Conservation (phyloP, 1,140 invertebrate species). For the Drosophila subobscura region DNA sequence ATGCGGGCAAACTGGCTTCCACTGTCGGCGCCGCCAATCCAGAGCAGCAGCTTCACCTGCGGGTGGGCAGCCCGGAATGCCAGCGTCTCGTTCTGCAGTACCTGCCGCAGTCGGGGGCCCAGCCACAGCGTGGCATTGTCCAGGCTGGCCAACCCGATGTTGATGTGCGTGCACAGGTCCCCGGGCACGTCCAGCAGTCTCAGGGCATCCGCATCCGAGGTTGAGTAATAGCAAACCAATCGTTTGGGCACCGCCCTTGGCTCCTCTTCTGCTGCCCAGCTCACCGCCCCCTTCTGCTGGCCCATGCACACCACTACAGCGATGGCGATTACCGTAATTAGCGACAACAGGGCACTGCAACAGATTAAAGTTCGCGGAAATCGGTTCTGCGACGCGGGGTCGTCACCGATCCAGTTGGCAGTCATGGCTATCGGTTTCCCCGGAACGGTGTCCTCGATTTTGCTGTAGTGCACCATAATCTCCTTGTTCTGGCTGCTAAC, state of each 20-base stretch:
- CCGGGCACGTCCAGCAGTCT: constrained; percentile 86
- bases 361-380: too few species aligned
- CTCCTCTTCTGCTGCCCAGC: too few species aligned
- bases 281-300: too few species aligned
- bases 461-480: too few species aligned
- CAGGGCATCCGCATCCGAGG: constrained; percentile 81
- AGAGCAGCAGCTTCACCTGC: constrained; percentile 90
- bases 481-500: too few species aligned
- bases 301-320: too few species aligned
- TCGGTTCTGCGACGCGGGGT: too few species aligned
- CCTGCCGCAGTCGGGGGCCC: constrained; percentile 76
- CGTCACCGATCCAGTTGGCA: too few species aligned
- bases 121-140: constrained; percentile 86
- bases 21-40: constrained; percentile 87
- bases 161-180: constrained; percentile 92
- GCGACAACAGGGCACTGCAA: too few species aligned
- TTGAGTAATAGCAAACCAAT: constrained; percentile 88
- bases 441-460: too few species aligned
- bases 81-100: constrained; percentile 85
- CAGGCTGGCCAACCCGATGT: constrained; percentile 89
- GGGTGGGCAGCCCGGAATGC: constrained; percentile 87
- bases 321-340: too few species aligned
- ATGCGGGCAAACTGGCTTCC: constrained; percentile 88
- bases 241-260: constrained; percentile 18
- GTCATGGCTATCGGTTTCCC: too few species aligned